Evolutionary conservation across 2,888 invertebrate genomes (phyloP), one percentile per base, ranked within the genome.

Genomic region (Panorpa germanica): DNA sequence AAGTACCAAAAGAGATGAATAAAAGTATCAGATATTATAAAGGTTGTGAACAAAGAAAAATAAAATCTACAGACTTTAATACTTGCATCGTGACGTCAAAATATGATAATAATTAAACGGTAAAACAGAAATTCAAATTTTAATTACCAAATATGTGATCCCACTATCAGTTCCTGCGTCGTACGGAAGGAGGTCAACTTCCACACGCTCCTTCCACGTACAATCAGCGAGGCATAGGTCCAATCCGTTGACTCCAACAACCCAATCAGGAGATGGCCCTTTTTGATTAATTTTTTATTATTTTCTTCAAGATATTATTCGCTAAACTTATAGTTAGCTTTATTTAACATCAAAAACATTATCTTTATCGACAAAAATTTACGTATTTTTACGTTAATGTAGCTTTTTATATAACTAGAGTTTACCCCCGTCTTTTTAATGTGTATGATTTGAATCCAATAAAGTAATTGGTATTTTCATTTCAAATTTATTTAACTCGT

Each of bases 191-290:
- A 98, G 60, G 55, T 93, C 86, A 23, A 95, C 61, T 21, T 70
- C 68, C 43, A 78, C 60, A 34, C 73, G 65, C 40, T 80, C 76
- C n/a, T 70, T 64, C 98, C 98, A 98, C 1, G 82, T 67, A 50
- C 96, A 91, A 55, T 95, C 83, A 35, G 63, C 56, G 34, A 72
- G 63, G 47, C 98, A 98, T 6, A 98, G 63, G 46, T 95, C 78
- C 31, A 93, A 55, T 0, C 81, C 77, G 33, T 68, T 82, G 18
- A 96, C 73, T 0, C 96, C 96, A 24, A 93, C 83, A 42, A 93
- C 81, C 96, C 96, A 98, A 59, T 98, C 96, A 0, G 96, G 96
- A 8, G 91, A 88, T 0, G 96, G 96, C 2, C 90, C 81, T 78
- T 18, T 14, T 4, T 30, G 6, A 27, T 27, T n/a, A 27, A 15